phyloP scores from a whole-genome alignment of 2,888 invertebrate genomes.

The Heteropelma amictum region DNA sequence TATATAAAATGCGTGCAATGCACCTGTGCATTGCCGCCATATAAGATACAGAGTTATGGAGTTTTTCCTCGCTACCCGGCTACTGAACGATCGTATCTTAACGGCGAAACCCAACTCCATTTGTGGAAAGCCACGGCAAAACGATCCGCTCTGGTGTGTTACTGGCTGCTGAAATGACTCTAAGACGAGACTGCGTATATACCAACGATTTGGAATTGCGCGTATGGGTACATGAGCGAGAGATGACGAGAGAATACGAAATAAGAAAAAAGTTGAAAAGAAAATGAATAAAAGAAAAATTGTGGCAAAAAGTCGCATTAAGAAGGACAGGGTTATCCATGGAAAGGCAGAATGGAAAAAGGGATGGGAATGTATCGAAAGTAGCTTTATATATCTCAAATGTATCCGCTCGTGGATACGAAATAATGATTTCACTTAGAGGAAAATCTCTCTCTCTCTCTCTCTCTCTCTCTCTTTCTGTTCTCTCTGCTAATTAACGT shows the following conservation, averaged over 20 bases:
- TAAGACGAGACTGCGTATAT: slow-evolving; percentile 16
- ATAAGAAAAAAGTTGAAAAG: slow-evolving; percentile 19
- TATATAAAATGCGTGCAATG: slow-evolving; percentile 58
- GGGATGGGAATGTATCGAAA: neutral
- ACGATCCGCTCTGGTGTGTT: slow-evolving; percentile 39
- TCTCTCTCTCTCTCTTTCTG: too few species aligned
- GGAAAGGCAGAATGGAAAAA: neutral
- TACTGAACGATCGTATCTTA: slow-evolving; percentile 73
- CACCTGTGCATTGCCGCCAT: slow-evolving; percentile 77
- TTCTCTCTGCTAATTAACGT: slow-evolving; percentile 41
- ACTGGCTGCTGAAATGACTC: slow-evolving; percentile 33
- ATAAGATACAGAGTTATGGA: slow-evolving; percentile 76
- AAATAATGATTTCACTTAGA: slow-evolving; percentile 28
- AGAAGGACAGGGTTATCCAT: neutral
- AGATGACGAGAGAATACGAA: slow-evolving; percentile 57
- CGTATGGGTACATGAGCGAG: slow-evolving; percentile 45
- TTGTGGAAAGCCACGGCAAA: slow-evolving; percentile 69
- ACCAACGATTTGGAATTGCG: slow-evolving; percentile 55
- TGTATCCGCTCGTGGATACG: neutral
- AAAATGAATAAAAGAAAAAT: neutral
- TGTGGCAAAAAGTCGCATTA: slow-evolving; percentile 13
- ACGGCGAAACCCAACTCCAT: slow-evolving; percentile 76
- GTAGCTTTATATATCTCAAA: neutral
- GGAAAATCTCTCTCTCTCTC: slow-evolving; percentile 25
- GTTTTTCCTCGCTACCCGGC: slow-evolving; percentile 71